phyloP scores from a whole-genome alignment of 2,113 vertebrate species.

The Xiphophorus couchianus region DNA sequence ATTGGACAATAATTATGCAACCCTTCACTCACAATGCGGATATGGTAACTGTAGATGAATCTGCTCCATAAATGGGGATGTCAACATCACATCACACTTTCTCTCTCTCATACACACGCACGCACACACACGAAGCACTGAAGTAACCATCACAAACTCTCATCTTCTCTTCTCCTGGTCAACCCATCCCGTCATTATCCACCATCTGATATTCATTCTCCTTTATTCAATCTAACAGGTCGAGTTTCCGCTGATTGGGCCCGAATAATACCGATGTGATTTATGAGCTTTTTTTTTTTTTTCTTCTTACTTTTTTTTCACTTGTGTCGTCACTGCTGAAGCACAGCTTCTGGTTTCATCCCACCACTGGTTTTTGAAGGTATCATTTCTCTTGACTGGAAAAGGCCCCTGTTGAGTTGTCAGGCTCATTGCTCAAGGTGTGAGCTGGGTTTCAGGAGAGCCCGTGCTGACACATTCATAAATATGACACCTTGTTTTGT shows the following conservation, averaged over 20 bases:
- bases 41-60: constrained; percentile 58
- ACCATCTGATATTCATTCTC: constrained; percentile 69
- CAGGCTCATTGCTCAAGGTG: constrained; percentile 78
- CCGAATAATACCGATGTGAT: constrained; percentile 69
- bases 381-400: constrained; percentile 78
- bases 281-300: constrained; percentile 55
- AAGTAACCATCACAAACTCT: constrained; percentile 55
- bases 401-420: constrained; percentile 77
- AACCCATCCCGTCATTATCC: constrained; percentile 70
- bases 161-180: constrained; percentile 27
- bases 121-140: constrained; percentile 51
- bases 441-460: constrained; percentile 68
- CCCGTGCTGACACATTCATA: constrained; percentile 82
- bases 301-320: background rate
- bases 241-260: constrained; percentile 78
- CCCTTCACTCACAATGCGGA: constrained; percentile 45
- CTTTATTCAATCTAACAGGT: constrained; percentile 65
- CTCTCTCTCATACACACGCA: constrained; percentile 41
- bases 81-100: constrained; percentile 28
- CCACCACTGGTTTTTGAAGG: constrained; percentile 67
- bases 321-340: constrained; percentile 16
- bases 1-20: constrained; percentile 62
- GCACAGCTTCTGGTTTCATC: constrained; percentile 74
- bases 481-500: constrained; percentile 88
- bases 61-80: constrained; percentile 37